Base-by-base conservation (phyloP, 1,140 invertebrate genomes). In the Drosophila eugracilis region DNA sequence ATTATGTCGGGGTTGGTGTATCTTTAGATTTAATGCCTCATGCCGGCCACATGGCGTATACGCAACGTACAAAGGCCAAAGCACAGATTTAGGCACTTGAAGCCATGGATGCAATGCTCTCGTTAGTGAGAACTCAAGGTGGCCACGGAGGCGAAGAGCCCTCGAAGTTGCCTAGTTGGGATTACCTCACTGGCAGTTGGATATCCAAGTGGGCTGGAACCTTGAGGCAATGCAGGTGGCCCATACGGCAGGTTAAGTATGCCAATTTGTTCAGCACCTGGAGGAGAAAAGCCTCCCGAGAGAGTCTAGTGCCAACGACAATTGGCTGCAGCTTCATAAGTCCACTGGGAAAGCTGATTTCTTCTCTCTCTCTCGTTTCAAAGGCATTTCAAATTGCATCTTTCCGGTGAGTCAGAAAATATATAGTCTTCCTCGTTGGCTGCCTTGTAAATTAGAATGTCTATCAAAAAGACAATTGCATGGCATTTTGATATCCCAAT, bases 31-130 rank as follows among this genome's bases (percentile, higher is more conserved):
- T 15, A 52, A 32, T 67, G 14, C 17, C 26, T 2, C 26, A 22
- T n/a, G n/a, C n/a, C 30, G 1, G 30, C 70, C 73, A 76, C 78
- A 67, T 58, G 78, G 75, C 78, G 78, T 81, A 80, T 80, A 53
- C 54, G 78, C 57, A 77, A 76, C 55, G 77, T 57, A 45, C 41
- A 47, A 24, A 24, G 21, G 21, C 41, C 12, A 44, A 21, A 21
- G 41, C 54, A 62, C 49, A 58, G 37, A 73, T 66, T 28, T 44
- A 42, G 48, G 28, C 67, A 47, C 42, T 39, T 14, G 47, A 79
- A 54, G 42, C 22, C 26, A 47, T 44, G 48, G 49, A 57, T 66
- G 78, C 73, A 50, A 81, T 76, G 47, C 41, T 70, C 67, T 77
- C 55, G 59, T 69, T 53, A 70, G 60, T 47, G 41, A 32, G 37